Percentiles rank a stretch among this genome's conserved stretches.
Conservation (phyloP, 2,888 invertebrate genomes). For the Coenonympha glycerion region DNA sequence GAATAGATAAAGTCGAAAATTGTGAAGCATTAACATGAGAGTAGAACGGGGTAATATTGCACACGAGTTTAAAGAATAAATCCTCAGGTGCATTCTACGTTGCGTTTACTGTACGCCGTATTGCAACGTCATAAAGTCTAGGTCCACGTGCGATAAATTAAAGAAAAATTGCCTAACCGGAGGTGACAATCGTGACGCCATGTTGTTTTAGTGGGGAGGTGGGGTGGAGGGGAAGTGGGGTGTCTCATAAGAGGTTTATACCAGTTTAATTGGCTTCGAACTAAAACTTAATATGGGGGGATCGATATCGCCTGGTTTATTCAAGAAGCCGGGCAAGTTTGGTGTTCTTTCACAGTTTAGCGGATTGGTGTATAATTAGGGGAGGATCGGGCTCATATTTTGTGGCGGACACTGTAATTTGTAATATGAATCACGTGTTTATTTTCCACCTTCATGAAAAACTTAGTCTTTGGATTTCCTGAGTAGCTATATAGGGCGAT, state of each 20-base stretch:
- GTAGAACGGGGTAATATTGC: conserved; percentile 57
- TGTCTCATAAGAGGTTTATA: conserved; percentile 69
- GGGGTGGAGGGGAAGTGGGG: conserved; percentile 60
- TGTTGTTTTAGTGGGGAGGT: conserved; percentile 64
- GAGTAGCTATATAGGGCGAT: too few species aligned
- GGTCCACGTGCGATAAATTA: conserved; percentile 20
- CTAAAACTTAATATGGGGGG: conserved; percentile 51
- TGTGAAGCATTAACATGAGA: conserved; percentile 18
- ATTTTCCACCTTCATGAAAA: neutral
- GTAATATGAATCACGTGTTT: neutral
- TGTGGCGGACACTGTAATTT: conserved; percentile 4
- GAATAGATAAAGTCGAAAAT: conserved; percentile 29
- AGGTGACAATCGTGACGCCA: conserved; percentile 74
- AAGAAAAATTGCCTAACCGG: conserved; percentile 42
- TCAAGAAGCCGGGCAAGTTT: conserved; percentile 41
- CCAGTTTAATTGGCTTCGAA: conserved; percentile 66
- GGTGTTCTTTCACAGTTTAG: conserved; percentile 29
- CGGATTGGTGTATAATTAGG: conserved; percentile 29
- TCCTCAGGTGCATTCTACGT: conserved; percentile 51
- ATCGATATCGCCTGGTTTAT: conserved; percentile 60
- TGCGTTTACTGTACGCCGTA: conserved; percentile 32
- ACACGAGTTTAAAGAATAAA: conserved; percentile 61
- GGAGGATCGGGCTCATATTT: conserved; percentile 11
- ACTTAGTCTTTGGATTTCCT: neutral
- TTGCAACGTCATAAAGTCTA: conserved; percentile 31